Conservation (phyloP, 2,113 vertebrate genomes). For the Thomomys bottae region DNA sequence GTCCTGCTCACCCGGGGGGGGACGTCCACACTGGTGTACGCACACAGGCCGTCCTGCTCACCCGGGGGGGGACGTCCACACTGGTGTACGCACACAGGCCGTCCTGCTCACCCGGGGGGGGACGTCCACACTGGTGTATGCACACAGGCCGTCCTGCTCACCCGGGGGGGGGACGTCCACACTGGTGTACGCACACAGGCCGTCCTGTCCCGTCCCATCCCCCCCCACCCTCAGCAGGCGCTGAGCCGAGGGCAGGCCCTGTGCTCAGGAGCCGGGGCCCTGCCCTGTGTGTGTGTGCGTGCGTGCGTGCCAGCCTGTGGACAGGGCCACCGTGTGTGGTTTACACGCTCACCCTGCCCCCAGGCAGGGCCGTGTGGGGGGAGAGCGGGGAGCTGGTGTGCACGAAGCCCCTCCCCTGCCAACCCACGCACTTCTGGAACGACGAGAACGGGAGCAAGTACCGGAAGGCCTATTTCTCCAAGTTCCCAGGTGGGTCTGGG, state of each 20-base stretch:
- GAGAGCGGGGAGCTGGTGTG: conserved; percentile 98
- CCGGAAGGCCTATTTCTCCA: conserved; percentile 96
- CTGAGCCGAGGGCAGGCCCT: background rate
- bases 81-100: background rate
- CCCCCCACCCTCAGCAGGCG: too few species aligned
- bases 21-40: too few species aligned
- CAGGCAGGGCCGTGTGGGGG: conserved; percentile 95
- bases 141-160: too few species aligned
- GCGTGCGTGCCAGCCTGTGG: too few species aligned
- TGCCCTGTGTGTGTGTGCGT: background rate
- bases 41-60: rapidly evolving
- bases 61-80: background rate
- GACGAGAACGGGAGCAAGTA: conserved; percentile 96
- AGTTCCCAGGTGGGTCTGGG: conserved; percentile 88
- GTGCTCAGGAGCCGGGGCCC: too few species aligned
- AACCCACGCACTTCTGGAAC: conserved; percentile 98
- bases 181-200: rapidly evolving
- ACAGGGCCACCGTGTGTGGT: too few species aligned
- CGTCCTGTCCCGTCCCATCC: too few species aligned
- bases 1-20: too few species aligned
- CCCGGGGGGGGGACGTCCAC: too few species aligned
- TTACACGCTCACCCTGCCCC: background rate
- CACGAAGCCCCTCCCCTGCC: conserved; percentile 94
- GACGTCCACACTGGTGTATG: background rate
- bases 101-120: too few species aligned